phyloP scores from a whole-genome alignment of 2,113 vertebrate genomes.

The Poicephalus meyeri region DNA sequence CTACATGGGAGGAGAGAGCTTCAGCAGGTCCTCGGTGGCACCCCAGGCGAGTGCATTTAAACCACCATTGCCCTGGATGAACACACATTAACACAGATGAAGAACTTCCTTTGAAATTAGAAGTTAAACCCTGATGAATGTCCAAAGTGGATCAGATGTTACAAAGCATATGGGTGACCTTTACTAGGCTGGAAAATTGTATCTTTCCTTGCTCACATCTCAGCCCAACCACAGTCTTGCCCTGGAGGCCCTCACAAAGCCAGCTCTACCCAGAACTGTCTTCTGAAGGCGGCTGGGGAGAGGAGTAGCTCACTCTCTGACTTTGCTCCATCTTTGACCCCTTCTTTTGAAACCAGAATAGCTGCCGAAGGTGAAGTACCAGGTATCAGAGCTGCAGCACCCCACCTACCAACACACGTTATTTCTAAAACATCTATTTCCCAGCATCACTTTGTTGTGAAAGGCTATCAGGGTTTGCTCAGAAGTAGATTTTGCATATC shows the following conservation, averaged over 20 bases:
- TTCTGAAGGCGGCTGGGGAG: neutral
- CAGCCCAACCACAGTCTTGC: neutral
- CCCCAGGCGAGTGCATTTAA: neutral
- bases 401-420: neutral
- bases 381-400: neutral
- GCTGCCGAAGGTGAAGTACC: neutral
- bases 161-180: neutral
- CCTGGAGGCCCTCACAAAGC: neutral
- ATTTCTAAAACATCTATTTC: neutral
- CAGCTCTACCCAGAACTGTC: rapidly evolving
- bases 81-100: neutral
- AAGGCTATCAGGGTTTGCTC: neutral
- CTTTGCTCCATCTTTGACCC: neutral
- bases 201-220: neutral
- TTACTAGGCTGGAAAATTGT: neutral
- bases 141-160: neutral
- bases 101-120: neutral
- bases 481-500: neutral
- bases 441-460: neutral
- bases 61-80: neutral
- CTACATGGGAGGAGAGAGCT: neutral
- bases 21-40: neutral
- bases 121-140: neutral
- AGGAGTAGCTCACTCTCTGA: neutral
- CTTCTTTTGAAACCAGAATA: neutral